Evolutionary conservation across 2,113 vertebrate genomes (phyloP).

Genomic region (Dunckerocampus dactyliophorus): DNA sequence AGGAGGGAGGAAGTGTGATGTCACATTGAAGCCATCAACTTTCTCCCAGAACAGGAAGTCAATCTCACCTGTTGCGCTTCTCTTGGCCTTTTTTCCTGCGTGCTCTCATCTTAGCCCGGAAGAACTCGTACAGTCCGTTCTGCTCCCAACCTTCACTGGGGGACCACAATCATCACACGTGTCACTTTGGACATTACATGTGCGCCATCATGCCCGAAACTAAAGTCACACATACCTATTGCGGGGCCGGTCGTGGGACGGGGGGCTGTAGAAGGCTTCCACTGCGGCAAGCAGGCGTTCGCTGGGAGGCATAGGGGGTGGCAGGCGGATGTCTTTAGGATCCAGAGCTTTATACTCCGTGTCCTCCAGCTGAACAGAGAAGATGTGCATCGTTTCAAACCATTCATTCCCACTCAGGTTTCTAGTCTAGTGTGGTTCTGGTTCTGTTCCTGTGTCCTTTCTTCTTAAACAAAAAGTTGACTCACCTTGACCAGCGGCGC

Average conservation of each 20-base stretch:
- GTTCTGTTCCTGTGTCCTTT: background rate
- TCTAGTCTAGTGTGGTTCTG: background rate
- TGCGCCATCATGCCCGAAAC: background rate
- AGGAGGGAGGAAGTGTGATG: background rate
- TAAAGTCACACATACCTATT: constrained; percentile 80
- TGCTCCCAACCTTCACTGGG: constrained; percentile 97
- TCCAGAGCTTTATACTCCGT: constrained; percentile 95
- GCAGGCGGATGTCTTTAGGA: constrained; percentile 95
- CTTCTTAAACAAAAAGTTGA: background rate
- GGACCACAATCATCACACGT: constrained; percentile 5
- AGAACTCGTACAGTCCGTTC: constrained; percentile 96
- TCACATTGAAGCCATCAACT: background rate
- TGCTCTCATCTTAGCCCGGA: constrained; percentile 96
- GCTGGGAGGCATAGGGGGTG: constrained; percentile 96
- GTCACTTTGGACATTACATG: background rate
- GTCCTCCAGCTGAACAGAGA: constrained; percentile 84
- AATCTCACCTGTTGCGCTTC: constrained; percentile 85
- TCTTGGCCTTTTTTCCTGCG: constrained; percentile 92
- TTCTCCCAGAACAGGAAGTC: background rate
- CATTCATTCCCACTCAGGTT: background rate
- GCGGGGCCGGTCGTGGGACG: constrained; percentile 93
- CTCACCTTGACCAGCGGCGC: constrained; percentile 92
- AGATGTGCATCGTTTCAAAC: background rate
- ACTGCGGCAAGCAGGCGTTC: constrained; percentile 93
- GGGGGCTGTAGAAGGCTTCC: constrained; percentile 97